Conservation (phyloP, 2,113 vertebrate species). For the Telmatochromis sp. region DNA sequence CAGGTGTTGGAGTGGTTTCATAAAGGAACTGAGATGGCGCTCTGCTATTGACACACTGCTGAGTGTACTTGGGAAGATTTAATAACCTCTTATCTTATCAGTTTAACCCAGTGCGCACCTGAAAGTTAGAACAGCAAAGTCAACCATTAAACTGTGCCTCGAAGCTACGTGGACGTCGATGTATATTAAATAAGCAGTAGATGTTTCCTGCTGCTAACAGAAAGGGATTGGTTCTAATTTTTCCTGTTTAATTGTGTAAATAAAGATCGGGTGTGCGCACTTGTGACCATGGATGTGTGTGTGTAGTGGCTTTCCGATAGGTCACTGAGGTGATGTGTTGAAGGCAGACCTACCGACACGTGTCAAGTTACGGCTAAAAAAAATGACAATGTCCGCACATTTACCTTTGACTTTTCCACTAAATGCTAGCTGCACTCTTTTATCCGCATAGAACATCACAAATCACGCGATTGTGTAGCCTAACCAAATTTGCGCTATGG, state of each 20-base stretch:
- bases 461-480: background rate
- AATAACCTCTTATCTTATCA: constrained; percentile 44
- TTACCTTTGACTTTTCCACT: background rate
- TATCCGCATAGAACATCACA: background rate
- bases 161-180: constrained; percentile 37
- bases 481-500: background rate
- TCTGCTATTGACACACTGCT: constrained; percentile 2
- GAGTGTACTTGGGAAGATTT: constrained; percentile 32
- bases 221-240: constrained; percentile 29
- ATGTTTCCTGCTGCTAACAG: constrained; percentile 46
- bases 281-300: background rate
- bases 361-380: background rate
- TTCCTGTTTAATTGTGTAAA: background rate
- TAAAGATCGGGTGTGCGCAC: background rate
- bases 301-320: background rate
- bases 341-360: background rate
- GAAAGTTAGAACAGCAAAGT: constrained; percentile 18
- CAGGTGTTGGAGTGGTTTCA: background rate
- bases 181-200: constrained; percentile 44
- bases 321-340: background rate
- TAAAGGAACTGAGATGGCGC: background rate
- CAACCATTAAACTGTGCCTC: constrained; percentile 3
- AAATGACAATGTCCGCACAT: background rate
- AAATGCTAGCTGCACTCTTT: background rate
- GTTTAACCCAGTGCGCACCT: constrained; percentile 34